Percentiles rank a stretch among this genome's conserved stretches.
These are phyloP conservation scores for Agrypnus murinus DNA, from an alignment of 2,888 invertebrate genomes.

Conservation along the genomic window DNA sequence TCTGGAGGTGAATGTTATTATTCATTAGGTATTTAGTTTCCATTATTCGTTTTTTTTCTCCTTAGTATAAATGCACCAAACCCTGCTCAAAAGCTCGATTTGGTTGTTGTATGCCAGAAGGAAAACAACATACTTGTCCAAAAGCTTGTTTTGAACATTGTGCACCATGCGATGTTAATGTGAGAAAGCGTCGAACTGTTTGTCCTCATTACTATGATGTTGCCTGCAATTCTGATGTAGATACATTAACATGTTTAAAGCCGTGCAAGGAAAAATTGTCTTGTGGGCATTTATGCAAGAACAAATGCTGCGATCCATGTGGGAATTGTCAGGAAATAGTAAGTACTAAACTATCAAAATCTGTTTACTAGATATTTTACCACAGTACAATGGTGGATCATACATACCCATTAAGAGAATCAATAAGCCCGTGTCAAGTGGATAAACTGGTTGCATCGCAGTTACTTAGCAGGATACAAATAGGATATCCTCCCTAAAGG, in stretches of 20 bases:
- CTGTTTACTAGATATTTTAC: too few relatives aligned
- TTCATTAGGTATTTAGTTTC: too few relatives aligned
- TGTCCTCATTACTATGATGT: constrained; percentile 72
- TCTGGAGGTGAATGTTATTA: too few relatives aligned
- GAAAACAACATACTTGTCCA: constrained; percentile 55
- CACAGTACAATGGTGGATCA: too few relatives aligned
- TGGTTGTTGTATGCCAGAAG: background rate
- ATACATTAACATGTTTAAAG: constrained; percentile 69
- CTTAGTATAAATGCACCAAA: background rate
- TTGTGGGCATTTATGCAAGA: constrained; percentile 74
- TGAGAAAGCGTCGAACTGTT: constrained; percentile 70
- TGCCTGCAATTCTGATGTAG: constrained; percentile 70
- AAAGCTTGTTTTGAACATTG: constrained; percentile 73
- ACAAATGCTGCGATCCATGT: constrained; percentile 72
- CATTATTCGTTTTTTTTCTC: background rate
- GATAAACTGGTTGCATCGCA: too few relatives aligned
- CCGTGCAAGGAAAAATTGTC: constrained; percentile 71
- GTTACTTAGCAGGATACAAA: too few relatives aligned
- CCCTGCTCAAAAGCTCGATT: background rate
- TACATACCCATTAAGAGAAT: too few relatives aligned
- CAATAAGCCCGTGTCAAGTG: too few relatives aligned
- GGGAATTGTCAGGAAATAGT: constrained; percentile 72
- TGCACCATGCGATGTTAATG: constrained; percentile 70
- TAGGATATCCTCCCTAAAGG: too few relatives aligned
- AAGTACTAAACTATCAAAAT: too few relatives aligned